Conservation (phyloP, 2,888 invertebrate species). For the Imbricaverruca yamaguchii region DNA sequence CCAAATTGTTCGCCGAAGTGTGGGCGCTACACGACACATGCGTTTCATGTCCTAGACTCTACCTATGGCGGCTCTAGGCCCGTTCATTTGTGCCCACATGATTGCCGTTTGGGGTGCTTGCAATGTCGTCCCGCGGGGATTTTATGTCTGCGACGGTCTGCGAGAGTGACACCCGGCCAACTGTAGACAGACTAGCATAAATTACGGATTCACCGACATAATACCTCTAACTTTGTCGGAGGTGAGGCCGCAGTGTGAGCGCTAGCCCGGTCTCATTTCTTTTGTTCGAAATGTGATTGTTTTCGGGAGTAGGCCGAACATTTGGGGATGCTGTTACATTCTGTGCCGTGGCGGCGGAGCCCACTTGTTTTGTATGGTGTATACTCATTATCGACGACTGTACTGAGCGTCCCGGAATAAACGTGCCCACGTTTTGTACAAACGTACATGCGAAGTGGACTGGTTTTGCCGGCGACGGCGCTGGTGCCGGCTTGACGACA, state of each 20-base stretch:
- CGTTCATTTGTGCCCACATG: not conserved
- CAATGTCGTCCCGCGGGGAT: not conserved
- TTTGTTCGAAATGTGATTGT: not conserved
- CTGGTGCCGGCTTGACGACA: not conserved
- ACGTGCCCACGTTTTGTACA: conserved; percentile 21
- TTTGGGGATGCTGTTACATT: conserved; percentile 6
- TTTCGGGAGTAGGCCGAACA: not conserved
- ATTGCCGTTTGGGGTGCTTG: conserved; percentile 11
- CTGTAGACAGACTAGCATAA: not conserved
- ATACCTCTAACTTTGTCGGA: not conserved
- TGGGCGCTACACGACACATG: not conserved
- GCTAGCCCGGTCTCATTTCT: not conserved
- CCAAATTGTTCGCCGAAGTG: not conserved
- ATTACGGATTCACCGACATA: not conserved
- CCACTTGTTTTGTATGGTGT: conserved; percentile 21
- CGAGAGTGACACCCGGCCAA: not conserved
- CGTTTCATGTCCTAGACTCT: conserved; percentile 2
- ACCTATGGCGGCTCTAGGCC: conserved; percentile 6
- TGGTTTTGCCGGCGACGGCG: not conserved
- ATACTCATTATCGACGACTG: conserved; percentile 18
- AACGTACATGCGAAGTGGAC: not conserved
- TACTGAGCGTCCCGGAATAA: conserved; percentile 19
- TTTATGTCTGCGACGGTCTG: not conserved
- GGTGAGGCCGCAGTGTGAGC: not conserved
- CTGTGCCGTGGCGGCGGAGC: not conserved